Evolutionary conservation across 2,113 vertebrate species (phyloP).

Genomic region (Corythornis madagascariensis): DNA sequence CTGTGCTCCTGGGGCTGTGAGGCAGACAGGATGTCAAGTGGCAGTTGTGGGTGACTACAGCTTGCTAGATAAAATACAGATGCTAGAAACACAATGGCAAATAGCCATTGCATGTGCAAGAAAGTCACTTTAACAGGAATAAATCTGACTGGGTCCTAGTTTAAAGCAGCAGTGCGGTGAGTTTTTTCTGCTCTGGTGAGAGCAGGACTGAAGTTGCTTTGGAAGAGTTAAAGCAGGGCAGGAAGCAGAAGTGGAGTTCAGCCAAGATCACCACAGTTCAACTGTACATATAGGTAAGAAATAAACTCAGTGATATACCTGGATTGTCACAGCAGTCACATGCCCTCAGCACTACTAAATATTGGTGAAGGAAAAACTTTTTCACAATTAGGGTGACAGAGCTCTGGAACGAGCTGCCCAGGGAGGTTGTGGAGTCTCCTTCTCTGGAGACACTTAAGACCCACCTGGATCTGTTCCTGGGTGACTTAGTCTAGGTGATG

Average conservation of each 20-base stretch:
- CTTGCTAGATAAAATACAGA: background rate
- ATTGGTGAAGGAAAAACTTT: background rate
- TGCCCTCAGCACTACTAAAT: background rate
- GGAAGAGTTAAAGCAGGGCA: background rate
- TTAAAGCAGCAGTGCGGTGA: background rate
- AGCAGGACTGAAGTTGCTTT: background rate
- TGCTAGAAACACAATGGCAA: background rate
- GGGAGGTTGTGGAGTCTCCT: no score
- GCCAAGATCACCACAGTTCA: background rate
- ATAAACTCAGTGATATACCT: background rate
- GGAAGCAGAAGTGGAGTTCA: background rate
- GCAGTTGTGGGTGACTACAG: background rate
- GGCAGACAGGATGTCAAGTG: background rate
- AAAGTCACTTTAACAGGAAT: background rate
- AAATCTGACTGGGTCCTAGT: background rate
- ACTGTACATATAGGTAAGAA: background rate
- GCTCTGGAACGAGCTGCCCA: no score
- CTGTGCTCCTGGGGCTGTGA: background rate
- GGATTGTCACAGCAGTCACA: background rate
- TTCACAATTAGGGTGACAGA: no score
- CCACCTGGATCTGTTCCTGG: no score
- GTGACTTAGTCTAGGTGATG: no score
- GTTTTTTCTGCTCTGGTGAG: background rate
- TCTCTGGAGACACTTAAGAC: no score
- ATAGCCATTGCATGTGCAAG: background rate